Evolutionary conservation across 2,888 invertebrate species (phyloP).

Genomic region (Ophonus ardosiacus): DNA sequence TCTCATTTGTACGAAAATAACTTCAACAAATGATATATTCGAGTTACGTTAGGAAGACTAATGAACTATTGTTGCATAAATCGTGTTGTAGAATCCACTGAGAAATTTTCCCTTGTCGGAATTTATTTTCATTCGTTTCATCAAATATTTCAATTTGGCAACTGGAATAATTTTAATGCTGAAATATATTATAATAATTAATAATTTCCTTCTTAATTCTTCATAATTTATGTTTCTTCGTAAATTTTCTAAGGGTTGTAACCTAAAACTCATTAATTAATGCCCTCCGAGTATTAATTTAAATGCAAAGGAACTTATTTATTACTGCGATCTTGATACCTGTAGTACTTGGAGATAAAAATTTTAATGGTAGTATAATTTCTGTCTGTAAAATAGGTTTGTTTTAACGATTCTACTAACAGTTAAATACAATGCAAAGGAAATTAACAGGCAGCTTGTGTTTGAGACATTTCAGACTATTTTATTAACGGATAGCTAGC

Average conservation of each 20-base stretch:
- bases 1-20: constrained; percentile 24
- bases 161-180: constrained; percentile 19
- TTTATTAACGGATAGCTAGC: constrained; percentile 54
- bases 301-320: constrained; percentile 18
- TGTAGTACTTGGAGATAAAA: constrained; percentile 3
- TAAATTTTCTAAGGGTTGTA: constrained; percentile 17
- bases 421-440: constrained; percentile 39
- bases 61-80: constrained; percentile 27
- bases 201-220: constrained; percentile 21
- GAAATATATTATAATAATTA: constrained; percentile 21
- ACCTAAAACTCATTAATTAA: constrained; percentile 10
- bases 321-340: constrained; percentile 25
- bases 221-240: constrained; percentile 12
- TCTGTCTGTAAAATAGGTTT: background rate
- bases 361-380: constrained; percentile 21
- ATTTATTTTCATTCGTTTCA: background rate
- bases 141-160: background rate
- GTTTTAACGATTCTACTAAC: constrained; percentile 26
- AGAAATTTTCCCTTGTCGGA: background rate
- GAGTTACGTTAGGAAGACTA: background rate
- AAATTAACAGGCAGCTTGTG: constrained; percentile 45
- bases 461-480: constrained; percentile 11
- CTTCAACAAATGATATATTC: constrained; percentile 1
- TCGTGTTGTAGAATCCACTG: background rate
- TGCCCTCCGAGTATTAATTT: constrained; percentile 32